Evolutionary conservation across 1,140 invertebrate species (phyloP), one percentile per base, ranked within the genome.

Genomic region (Asbolus verrucosus): DNA sequence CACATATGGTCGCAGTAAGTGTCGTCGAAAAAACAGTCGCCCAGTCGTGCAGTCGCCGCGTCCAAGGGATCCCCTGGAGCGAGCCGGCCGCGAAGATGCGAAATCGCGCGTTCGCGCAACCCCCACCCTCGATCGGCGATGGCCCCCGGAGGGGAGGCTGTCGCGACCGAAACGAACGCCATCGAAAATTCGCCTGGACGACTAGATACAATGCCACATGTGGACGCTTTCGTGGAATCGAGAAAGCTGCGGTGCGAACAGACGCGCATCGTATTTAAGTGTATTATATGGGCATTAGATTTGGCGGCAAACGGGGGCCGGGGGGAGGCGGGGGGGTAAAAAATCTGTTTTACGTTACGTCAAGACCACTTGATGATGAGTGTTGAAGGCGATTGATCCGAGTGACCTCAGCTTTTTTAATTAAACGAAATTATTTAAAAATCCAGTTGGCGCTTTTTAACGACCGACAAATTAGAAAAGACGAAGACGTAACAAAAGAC

Each of bases 1-100:
- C 74, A 75, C 74, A 75, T 71, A 67, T 75, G 74, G 74, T 39
- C 60, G 21, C 66, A 19, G 62, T 66, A 67, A 71, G 67, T 70
- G 59, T 70, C 41, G 41, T 43, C n/a, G 2, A 30, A 54, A 14
- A 30, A 9, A 27, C 70, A 66, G 69, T 66, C 70, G 70, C 27
- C 66, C 70, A 73, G 33, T 21, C 38, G 36, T 69, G 41, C 65
- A 39, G 15, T 70, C 36, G 24, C 9, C 68, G 27, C 41, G 41
- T 61, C 68, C 39, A 66, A 59, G 71, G 67, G 41, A 15, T n/a
- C 13, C 36, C 21, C 27, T 27, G 11, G 9, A 19, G 15, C 11
- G n/a, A 14, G 14, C 19, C 2, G 0, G 1, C 3, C 19, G 62
- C 62, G 19, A 65, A 63, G 39, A 36, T 8, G 9, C 11, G 31